A percentile compares a stretch with the other conserved stretches of the same genome.
Conservation (phyloP, 2,888 invertebrate genomes). For the Drosophila setosimentum region DNA sequence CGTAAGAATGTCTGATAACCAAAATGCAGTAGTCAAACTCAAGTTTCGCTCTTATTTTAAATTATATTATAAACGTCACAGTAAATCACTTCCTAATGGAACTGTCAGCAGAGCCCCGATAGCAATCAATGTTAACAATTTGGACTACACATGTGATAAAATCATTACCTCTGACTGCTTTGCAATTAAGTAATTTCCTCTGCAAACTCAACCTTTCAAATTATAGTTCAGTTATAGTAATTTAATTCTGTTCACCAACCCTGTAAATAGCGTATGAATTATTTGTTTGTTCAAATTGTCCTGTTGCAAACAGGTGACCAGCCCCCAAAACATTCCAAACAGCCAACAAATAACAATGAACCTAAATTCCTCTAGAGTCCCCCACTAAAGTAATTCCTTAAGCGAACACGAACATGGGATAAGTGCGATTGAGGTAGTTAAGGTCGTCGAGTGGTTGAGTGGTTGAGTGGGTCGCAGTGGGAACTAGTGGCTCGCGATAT, state of each 20-base stretch:
- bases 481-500: background rate
- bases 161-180: background rate
- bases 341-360: background rate
- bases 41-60: background rate
- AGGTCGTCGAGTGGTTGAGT: background rate
- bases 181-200: conserved; percentile 12
- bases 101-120: background rate
- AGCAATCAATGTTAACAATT: conserved; percentile 5
- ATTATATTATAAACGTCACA: background rate
- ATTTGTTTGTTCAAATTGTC: conserved; percentile 26
- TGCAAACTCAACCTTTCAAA: no score
- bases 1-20: background rate
- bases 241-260: background rate
- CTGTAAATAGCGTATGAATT: conserved; percentile 26
- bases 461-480: conserved; percentile 4
- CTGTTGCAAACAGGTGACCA: conserved; percentile 32
- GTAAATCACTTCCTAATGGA: background rate
- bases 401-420: background rate
- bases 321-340: conserved; percentile 17
- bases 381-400: background rate
- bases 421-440: background rate
- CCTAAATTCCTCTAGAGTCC: background rate
- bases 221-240: background rate
- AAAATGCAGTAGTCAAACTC: background rate
- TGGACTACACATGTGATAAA: background rate